A percentile compares a stretch with the other conserved stretches of the same genome.
Conservation (phyloP, 2,888 invertebrate genomes). For the Notodonta dromedarius region DNA sequence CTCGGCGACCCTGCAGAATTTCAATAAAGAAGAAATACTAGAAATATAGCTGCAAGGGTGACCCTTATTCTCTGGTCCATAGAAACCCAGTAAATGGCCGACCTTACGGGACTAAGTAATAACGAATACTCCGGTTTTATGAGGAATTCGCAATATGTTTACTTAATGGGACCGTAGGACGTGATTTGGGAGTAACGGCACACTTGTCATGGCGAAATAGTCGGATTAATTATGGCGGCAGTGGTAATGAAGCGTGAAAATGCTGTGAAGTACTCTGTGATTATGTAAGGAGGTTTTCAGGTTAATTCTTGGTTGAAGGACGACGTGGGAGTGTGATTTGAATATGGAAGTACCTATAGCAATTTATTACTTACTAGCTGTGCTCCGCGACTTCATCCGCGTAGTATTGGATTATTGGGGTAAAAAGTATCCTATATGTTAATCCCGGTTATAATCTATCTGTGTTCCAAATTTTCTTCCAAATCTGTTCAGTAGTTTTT, state of each 20-base stretch:
- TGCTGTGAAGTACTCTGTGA: constrained; percentile 12
- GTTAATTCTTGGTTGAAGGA: constrained; percentile 9
- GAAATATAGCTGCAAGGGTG: constrained; percentile 64
- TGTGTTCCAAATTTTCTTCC: too few species aligned
- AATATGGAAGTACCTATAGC: background rate
- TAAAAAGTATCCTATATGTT: too few species aligned
- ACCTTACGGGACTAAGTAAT: constrained; percentile 56
- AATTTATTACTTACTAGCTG: too few species aligned
- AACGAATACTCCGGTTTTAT: constrained; percentile 71
- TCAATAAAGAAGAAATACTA: constrained; percentile 71
- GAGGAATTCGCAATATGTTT: constrained; percentile 74
- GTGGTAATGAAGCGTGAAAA: constrained; percentile 23
- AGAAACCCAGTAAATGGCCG: constrained; percentile 53
- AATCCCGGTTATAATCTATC: too few species aligned
- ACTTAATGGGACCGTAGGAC: constrained; percentile 59
- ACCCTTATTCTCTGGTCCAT: constrained; percentile 24
- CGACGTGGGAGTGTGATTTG: background rate
- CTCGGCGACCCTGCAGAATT: constrained; percentile 68
- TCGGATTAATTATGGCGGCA: constrained; percentile 24
- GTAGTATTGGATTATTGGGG: too few species aligned
- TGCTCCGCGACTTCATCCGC: too few species aligned
- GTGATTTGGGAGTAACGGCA: constrained; percentile 47
- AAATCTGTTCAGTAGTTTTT: too few species aligned
- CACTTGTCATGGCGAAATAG: constrained; percentile 38
- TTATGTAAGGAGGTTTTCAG: constrained; percentile 9